A percentile compares a stretch with the other conserved stretches of the same genome.
These are phyloP conservation scores for Mormyrus iriodes DNA, from an alignment of 2,113 vertebrate genomes.

Conservation along the genomic window DNA sequence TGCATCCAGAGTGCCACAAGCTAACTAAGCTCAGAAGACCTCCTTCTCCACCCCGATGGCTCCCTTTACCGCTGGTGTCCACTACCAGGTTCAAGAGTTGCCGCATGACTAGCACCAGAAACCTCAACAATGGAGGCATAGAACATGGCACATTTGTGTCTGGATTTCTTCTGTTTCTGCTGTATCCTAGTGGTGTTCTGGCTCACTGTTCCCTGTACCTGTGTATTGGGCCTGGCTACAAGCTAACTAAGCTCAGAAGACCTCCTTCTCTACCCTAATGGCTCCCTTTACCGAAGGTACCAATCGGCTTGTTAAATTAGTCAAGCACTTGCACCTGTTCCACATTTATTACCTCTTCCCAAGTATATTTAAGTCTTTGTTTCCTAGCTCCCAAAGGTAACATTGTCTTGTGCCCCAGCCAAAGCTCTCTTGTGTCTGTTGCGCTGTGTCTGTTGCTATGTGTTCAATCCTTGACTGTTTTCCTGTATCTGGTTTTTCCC, in stretches of 20 bases:
- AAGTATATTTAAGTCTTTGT: neutral
- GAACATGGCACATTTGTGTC: neutral
- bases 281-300: neutral
- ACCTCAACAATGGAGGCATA: neutral
- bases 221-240: neutral
- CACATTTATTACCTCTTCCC: neutral
- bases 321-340: neutral
- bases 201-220: neutral
- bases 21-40: neutral
- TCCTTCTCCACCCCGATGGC: neutral
- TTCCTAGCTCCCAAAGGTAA: neutral
- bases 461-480: too few relatives aligned
- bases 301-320: neutral
- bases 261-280: too few relatives aligned
- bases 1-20: neutral
- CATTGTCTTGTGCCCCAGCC: neutral
- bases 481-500: too few relatives aligned
- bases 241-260: too few relatives aligned
- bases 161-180: neutral
- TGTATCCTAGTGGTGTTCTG: neutral
- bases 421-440: too few relatives aligned
- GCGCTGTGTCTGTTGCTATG: too few relatives aligned
- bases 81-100: neutral
- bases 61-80: neutral
- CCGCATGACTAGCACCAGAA: too few relatives aligned